phyloP scores from a whole-genome alignment of 2,113 vertebrate species.

The Ochotona princeps region DNA sequence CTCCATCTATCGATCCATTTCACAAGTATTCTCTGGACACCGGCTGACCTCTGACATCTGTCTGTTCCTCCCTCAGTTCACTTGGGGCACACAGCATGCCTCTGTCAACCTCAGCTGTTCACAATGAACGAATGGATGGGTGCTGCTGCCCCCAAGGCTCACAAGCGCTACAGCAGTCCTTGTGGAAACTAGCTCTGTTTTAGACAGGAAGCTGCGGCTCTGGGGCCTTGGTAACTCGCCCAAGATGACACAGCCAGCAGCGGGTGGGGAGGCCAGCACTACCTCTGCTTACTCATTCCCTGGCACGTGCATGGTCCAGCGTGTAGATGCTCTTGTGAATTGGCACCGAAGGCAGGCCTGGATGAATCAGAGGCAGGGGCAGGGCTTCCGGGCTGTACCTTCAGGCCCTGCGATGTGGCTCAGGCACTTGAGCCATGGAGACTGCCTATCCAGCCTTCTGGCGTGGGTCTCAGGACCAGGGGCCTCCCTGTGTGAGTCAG shows the following conservation, averaged over 20 bases:
- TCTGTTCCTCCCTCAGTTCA: too few species aligned
- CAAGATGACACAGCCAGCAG: background rate
- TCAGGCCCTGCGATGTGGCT: background rate
- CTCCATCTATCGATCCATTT: too few species aligned
- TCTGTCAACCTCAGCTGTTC: background rate
- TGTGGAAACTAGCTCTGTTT: background rate
- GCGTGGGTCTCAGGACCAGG: background rate
- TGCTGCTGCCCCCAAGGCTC: background rate
- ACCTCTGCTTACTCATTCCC: background rate
- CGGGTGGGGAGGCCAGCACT: background rate
- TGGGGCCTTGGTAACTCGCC: background rate
- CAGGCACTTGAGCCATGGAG: background rate
- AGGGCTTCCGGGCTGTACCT: background rate
- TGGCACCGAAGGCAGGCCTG: background rate
- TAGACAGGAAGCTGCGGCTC: background rate
- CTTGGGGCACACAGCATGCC: background rate
- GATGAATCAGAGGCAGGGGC: background rate
- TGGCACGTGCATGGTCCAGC: background rate
- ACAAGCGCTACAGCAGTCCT: rapidly evolving
- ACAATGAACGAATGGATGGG: rapidly evolving
- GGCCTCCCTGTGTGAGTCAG: conserved; percentile 11
- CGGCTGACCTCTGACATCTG: too few species aligned
- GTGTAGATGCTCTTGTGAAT: background rate
- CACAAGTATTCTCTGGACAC: background rate
- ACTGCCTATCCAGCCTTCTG: background rate